Base-by-base conservation (phyloP, 2,888 invertebrate genomes). In the Caenorhabditis angaria region DNA sequence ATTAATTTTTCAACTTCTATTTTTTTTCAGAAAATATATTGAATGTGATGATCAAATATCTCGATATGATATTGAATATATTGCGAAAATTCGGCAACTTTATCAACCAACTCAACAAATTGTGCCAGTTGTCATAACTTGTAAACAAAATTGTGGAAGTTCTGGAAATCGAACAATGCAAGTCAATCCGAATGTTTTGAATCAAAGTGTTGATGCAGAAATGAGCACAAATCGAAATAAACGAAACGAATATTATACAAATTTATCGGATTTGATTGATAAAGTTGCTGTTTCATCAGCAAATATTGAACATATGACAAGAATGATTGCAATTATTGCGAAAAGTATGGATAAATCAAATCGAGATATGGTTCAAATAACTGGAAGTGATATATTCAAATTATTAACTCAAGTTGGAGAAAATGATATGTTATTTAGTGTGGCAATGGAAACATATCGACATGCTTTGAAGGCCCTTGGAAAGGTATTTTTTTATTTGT, bases 191-290 rank as follows among this genome's bases (percentile, higher is more conserved):
- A 74, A 73, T 35, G 79, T 80, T 32, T 79, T 84, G 60, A 78
- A 75, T 55, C 61, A 66, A 24, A 66, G 65, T n/a, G 63, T 73
- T 25, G 85, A 84, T 20, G 75, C 70, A 14, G 62, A 78, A 29
- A 84, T 85, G 83, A 82, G 80, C 47, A 66, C 72, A 56, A 86
- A 86, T 60, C 74, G 85, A n/a, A 73, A 73, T 29, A 73, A 80
- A 27, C 63, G 84, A n/a, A 65, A 66, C 29, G 77, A 70, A 28
- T 68, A 78, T 24, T 76, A 66, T 62, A 61, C 64, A 12, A 73
- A 74, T 27, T 32, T 76, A 41, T 59, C 70, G 20, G 53, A 70
- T 14, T 29, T 78, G 18, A 32, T 78, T 18, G 78, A 77, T 50
- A 63, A 68, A 20, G 75, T 79, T 1, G 79, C 82, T 1, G 63